phyloP scores from a whole-genome alignment of 2,797 vertebrate species.

The Schizothorax lantsangensis region DNA sequence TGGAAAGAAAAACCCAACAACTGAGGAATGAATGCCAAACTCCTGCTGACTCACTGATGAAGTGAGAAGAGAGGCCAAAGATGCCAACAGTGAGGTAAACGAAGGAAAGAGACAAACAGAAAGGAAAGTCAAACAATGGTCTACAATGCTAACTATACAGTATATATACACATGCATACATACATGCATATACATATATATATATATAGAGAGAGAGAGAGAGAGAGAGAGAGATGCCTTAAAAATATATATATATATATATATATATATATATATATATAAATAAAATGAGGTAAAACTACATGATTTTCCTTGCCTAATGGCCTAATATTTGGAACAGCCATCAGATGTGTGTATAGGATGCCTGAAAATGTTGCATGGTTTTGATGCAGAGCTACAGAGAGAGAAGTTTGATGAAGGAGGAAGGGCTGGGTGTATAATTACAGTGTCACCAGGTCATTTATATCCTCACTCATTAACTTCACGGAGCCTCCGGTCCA shows the following conservation, averaged over 20 bases:
- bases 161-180: no score
- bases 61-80: background rate
- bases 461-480: conserved; percentile 51
- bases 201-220: no score
- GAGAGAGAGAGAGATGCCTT: no score
- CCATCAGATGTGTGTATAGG: background rate
- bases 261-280: no score
- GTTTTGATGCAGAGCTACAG: background rate
- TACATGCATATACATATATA: no score
- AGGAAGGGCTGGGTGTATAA: conserved; percentile 5
- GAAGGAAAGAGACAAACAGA: background rate
- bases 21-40: background rate
- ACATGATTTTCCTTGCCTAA: no score
- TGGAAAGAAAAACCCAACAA: background rate
- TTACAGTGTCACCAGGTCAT: conserved; percentile 43
- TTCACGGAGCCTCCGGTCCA: conserved; percentile 30
- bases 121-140: background rate
- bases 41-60: background rate
- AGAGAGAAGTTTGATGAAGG: background rate
- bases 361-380: background rate
- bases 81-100: background rate
- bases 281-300: no score
- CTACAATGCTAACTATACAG: background rate
- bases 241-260: no score
- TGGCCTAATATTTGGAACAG: background rate